Base-by-base conservation (phyloP, 2,888 invertebrate species). In the Caenorhabditis angaria region DNA sequence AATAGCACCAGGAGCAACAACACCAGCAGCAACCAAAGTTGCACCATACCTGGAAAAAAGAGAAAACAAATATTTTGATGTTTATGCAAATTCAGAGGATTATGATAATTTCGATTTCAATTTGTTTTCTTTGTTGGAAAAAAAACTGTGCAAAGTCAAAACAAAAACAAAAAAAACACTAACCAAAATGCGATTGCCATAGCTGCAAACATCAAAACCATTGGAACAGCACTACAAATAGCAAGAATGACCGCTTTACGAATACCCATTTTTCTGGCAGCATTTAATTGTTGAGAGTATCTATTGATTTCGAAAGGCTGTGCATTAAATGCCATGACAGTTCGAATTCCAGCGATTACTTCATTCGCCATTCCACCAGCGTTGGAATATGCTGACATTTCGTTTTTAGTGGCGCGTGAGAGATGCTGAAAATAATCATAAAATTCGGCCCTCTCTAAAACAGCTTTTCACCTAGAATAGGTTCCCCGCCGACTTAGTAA, bases 361-460 rank as follows among this genome's bases (percentile, higher is more conserved):
- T 88, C 88, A 65, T 88, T 85, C 2, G 88, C 88, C 47, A 88
- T 80, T 20, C 85, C 85, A 24, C 88, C 87, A 6, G 88, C 88
- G 18, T 72, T 70, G 18, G 85, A 80, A 70, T 88, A 88, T 5
- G 85, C 85, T 28, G 81, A 74, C 80, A 85, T 89, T 75, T 90
- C 90, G 70, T 88, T 81, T 22, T 88, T 87, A 3, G 89, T 87
- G 25, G 89, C 88, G 18, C 87, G 83, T 6, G 89, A 85, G 50
- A 89, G 87, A 63, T 89, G 65, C 89, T 89, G 59, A n/a, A 76
- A 25, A 28, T 4, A n/a, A n/a, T n/a, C n/a, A n/a, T n/a, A n/a
- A n/a, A n/a, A n/a, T n/a, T n/a, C n/a, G n/a, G n/a, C n/a, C n/a
- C n/a, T n/a, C n/a, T n/a, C n/a, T n/a, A n/a, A n/a, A n/a, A n/a